These are phyloP conservation scores for Ametastegia equiseti DNA, from an alignment of 2,888 invertebrate species.

Conservation along the genomic window DNA sequence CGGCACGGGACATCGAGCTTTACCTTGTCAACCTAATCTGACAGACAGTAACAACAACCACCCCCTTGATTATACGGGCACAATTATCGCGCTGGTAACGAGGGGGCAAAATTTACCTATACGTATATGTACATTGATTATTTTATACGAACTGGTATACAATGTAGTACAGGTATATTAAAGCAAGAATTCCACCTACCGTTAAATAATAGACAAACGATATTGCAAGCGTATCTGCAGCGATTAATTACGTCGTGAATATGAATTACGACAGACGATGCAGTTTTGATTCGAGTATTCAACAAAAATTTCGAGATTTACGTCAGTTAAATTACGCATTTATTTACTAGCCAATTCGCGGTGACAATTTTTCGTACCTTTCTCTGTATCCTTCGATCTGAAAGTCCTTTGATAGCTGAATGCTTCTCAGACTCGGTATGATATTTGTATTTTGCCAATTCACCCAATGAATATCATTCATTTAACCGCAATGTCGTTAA, in stretches of 20 bases:
- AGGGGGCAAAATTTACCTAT: background rate
- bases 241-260: background rate
- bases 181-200: background rate
- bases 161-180: background rate
- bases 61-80: background rate
- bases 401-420: background rate
- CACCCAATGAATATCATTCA: slow-evolving; percentile 11
- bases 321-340: background rate
- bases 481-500: slow-evolving; percentile 14
- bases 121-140: background rate
- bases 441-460: slow-evolving; percentile 18
- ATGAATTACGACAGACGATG: background rate
- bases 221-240: background rate
- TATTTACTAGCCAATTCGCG: background rate
- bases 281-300: too few relatives aligned
- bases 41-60: background rate
- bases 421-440: background rate
- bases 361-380: background rate
- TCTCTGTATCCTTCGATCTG: background rate
- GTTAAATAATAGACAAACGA: background rate
- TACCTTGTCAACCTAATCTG: background rate
- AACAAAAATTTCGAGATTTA: background rate
- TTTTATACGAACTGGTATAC: background rate
- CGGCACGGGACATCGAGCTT: background rate
- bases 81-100: background rate